These are phyloP conservation scores for Trachelus tabidus DNA, from an alignment of 2,888 invertebrate species.

Conservation along the genomic window DNA sequence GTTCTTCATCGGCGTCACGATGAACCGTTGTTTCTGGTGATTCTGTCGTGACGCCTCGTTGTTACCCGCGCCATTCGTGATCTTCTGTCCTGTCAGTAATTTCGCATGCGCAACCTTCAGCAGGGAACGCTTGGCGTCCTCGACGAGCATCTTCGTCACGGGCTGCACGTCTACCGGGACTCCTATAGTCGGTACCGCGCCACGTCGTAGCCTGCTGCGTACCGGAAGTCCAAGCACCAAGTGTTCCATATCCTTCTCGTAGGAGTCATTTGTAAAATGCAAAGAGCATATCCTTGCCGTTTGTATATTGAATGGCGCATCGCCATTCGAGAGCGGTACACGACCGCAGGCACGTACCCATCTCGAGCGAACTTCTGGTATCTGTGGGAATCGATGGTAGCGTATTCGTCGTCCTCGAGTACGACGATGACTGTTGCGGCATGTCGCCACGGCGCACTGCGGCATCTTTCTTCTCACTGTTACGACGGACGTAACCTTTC, in stretches of 20 bases:
- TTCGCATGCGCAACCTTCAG: constrained; percentile 58
- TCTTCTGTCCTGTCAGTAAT: constrained; percentile 31
- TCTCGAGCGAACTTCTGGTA: constrained; percentile 67
- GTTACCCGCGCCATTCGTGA: constrained; percentile 10
- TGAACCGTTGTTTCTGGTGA: constrained; percentile 25
- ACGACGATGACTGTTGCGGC: constrained; percentile 71
- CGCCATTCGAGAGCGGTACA: constrained; percentile 63
- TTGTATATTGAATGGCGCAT: constrained; percentile 67
- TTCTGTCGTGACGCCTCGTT: constrained; percentile 15
- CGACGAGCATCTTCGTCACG: constrained; percentile 61
- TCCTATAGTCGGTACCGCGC: constrained; percentile 67
- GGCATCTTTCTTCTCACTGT: constrained; percentile 63
- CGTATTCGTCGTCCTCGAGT: constrained; percentile 70
- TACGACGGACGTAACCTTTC: not conserved
- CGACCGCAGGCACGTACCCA: constrained; percentile 71
- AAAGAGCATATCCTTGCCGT: constrained; percentile 71
- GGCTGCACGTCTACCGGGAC: constrained; percentile 63
- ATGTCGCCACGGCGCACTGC: constrained; percentile 71
- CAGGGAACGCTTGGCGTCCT: constrained; percentile 56
- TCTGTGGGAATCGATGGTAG: constrained; percentile 72
- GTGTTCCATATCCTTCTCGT: constrained; percentile 71
- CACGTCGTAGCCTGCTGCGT: constrained; percentile 68
- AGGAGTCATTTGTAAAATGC: constrained; percentile 68
- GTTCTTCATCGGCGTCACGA: not conserved
- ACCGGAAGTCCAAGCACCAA: constrained; percentile 69